phyloP scores from a whole-genome alignment of 2,888 invertebrate genomes.

The Nomada hirtipes region DNA sequence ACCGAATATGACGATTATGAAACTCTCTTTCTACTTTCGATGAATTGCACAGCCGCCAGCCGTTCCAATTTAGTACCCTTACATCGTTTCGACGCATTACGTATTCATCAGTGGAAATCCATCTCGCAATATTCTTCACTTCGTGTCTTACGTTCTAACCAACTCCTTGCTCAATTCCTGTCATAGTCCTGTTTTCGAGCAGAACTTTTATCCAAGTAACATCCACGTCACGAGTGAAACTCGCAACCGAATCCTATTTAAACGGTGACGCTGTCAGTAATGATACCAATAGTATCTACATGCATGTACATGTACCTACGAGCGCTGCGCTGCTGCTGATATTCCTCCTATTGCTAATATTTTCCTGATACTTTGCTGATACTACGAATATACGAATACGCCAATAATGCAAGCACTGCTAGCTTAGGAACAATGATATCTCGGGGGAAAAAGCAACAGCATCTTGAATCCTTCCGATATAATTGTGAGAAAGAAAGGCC shows the following conservation, averaged over 20 bases:
- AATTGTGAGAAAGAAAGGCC: too few species aligned
- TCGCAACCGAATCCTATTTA: background rate
- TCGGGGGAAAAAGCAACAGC: too few species aligned
- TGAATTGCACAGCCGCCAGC: background rate
- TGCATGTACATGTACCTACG: too few species aligned
- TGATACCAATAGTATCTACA: background rate
- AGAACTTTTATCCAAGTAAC: conserved; percentile 14
- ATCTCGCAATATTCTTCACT: conserved; percentile 50
- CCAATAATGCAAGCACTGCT: too few species aligned
- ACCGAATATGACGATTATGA: background rate
- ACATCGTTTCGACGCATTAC: conserved; percentile 17
- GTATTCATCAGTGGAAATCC: conserved; percentile 43
- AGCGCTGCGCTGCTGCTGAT: too few species aligned
- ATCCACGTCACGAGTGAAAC: conserved; percentile 11
- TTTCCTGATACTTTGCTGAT: too few species aligned
- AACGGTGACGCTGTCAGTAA: background rate
- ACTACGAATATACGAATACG: too few species aligned
- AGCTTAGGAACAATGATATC: too few species aligned
- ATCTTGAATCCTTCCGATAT: too few species aligned
- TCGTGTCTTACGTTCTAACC: conserved; percentile 40
- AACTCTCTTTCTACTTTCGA: background rate
- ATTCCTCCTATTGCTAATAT: too few species aligned
- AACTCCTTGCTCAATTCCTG: conserved; percentile 22
- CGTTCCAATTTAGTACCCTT: conserved; percentile 5
- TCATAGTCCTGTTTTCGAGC: conserved; percentile 11